Evolutionary conservation across 2,797 vertebrate genomes (phyloP).

Genomic region (Pogonophryne albipinna): DNA sequence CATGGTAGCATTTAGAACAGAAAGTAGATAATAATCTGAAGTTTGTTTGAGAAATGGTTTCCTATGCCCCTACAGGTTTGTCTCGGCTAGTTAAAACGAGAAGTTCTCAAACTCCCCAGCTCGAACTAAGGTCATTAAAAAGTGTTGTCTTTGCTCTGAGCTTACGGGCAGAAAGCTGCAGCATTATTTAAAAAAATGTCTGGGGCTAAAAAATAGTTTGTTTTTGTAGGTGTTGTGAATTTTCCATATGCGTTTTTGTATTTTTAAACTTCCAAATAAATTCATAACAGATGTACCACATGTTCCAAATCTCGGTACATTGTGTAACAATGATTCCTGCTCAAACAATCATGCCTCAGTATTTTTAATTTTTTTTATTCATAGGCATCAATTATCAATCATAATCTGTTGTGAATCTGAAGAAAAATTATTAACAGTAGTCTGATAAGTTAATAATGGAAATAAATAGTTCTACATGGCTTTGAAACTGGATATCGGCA

Average conservation of each 20-base stretch:
- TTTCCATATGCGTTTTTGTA: constrained; percentile 6
- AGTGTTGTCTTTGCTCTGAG: constrained; percentile 51
- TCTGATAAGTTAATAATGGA: background rate
- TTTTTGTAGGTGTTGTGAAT: constrained; percentile 22
- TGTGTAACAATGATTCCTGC: constrained; percentile 7
- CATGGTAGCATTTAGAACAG: constrained; percentile 30
- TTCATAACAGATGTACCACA: background rate
- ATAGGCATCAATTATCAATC: background rate
- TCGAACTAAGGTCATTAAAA: constrained; percentile 70
- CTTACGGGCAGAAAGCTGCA: constrained; percentile 46
- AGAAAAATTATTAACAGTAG: background rate
- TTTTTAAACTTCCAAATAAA: background rate
- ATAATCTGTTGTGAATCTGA: background rate
- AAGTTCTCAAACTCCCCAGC: constrained; percentile 53
- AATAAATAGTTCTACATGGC: background rate
- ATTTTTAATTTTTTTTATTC: background rate
- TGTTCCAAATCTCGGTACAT: constrained; percentile 6
- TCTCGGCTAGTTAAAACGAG: constrained; percentile 54
- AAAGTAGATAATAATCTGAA: constrained; percentile 43
- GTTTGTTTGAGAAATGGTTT: constrained; percentile 46
- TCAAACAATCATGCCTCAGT: background rate
- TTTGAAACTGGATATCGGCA: background rate
- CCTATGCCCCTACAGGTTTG: constrained; percentile 40
- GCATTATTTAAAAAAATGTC: constrained; percentile 46
- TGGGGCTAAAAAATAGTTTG: constrained; percentile 26